Percentiles rank a stretch among this genome's conserved stretches.
These are phyloP conservation scores for Bombus balteatus DNA, from an alignment of 1,140 invertebrate species.

Conservation along the genomic window DNA sequence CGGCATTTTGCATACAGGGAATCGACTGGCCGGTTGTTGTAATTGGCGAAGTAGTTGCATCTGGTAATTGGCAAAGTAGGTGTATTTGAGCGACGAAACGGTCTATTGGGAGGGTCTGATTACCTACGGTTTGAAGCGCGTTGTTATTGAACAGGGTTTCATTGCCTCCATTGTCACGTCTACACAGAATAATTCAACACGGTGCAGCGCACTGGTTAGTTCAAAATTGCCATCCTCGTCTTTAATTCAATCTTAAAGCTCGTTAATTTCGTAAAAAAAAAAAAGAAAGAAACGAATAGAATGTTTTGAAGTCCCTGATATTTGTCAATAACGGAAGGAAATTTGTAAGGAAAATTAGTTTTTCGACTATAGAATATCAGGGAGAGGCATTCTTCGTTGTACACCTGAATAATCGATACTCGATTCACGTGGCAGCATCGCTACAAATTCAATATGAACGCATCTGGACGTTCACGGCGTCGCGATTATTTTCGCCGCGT, in stretches of 20 bases:
- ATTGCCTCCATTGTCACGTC: not conserved
- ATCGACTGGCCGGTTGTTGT: conserved; percentile 35
- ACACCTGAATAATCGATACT: not conserved
- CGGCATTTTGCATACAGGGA: conserved; percentile 34
- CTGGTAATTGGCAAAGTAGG: conserved; percentile 49
- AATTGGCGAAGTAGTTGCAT: conserved; percentile 43
- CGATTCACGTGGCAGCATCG: not conserved
- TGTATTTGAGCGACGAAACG: conserved; percentile 48
- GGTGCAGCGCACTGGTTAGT: not conserved
- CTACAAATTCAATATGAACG: not conserved
- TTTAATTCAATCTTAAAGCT: too few species aligned
- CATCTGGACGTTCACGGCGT: conserved; percentile 3
- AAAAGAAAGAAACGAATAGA: not conserved
- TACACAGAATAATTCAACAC: not conserved
- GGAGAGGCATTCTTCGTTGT: not conserved
- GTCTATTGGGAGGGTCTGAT: conserved; percentile 43
- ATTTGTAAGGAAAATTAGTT: not conserved
- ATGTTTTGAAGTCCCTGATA: not conserved
- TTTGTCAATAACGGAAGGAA: not conserved
- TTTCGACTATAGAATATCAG: not conserved
- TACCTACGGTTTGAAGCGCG: conserved; percentile 16
- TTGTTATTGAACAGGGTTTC: conserved; percentile 6
- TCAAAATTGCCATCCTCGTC: too few species aligned
- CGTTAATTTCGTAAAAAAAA: too few species aligned
- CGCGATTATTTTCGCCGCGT: conserved; percentile 30